Evolutionary conservation across 2,113 vertebrate species (phyloP), one percentile per base, ranked within the genome.

Genomic region (Gavialis gangeticus): DNA sequence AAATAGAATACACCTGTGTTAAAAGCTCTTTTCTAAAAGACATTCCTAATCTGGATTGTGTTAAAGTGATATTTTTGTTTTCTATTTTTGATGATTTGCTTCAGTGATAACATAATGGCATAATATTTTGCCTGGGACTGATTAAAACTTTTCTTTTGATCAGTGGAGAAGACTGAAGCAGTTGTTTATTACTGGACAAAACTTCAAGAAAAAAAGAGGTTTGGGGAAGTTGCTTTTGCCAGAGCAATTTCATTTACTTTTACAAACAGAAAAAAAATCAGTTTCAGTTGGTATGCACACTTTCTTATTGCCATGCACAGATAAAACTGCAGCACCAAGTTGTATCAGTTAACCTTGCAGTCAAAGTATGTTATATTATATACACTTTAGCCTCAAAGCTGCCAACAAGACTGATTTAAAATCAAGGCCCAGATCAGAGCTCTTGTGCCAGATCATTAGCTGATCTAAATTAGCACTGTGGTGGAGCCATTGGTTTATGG

Each of bases 111-210:
- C 89, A 94, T 93, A 96, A 96, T 89, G 84, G 94, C 95, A 95
- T 90, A 91, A 96, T 93, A 95, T 95, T 89, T 87, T 94, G 95
- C 87, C 96, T 97, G 95, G 89, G 90, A 98, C 93, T 96, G 89
- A 98, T 98, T 96, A 97, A 95, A 97, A 90, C 60, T 10, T 93
- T 87, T 81, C 94, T 97, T 97, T 97, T 97, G 95, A 96, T 97
- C 96, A 97, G 80, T 0, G 3, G 85, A 93, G 95, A 59, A 82
- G 95, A 95, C 83, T 97, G 96, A 88, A 97, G 9, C 80, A 92
- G 86, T 96, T 97, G 89, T 97, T 97, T 97, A 96, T 96, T 96
- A 79, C 94, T 94, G 97, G 83, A 94, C 87, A 96, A 87, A 85
- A 82, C 92, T 95, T 79, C 1, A 81, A 93, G 90, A 62, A 87